These are phyloP conservation scores for Strix uralensis DNA, from an alignment of 2,113 vertebrate genomes.

Conservation along the genomic window DNA sequence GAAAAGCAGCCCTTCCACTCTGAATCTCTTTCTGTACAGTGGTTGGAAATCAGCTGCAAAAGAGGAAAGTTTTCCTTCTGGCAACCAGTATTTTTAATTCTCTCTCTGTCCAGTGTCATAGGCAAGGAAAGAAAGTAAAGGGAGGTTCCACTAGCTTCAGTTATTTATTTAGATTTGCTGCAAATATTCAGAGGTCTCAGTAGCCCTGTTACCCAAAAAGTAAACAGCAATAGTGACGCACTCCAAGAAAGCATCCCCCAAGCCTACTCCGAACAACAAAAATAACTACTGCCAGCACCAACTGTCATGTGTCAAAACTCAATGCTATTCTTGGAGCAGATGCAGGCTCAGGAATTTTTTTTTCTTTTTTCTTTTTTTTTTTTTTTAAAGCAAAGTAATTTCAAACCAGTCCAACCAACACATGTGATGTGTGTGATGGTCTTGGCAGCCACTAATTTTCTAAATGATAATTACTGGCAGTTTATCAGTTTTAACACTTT, in stretches of 20 bases:
- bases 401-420: constrained; percentile 16
- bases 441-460: constrained; percentile 27
- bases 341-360: background rate
- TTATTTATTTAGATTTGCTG: constrained; percentile 14
- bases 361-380: background rate
- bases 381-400: background rate
- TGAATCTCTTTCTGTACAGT: background rate
- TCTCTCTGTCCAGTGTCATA: background rate
- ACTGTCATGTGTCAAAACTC: constrained; percentile 52
- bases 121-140: background rate
- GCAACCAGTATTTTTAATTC: background rate
- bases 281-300: constrained; percentile 48
- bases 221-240: constrained; percentile 1
- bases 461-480: constrained; percentile 31
- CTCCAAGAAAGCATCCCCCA: constrained; percentile 26
- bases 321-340: constrained; percentile 47
- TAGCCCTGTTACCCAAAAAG: background rate
- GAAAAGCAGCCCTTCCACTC: background rate
- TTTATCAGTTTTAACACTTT: constrained; percentile 9
- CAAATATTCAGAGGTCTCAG: constrained; percentile 12
- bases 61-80: background rate
- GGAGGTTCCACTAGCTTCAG: background rate
- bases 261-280: background rate
- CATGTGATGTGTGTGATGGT: background rate
- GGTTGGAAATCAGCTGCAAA: background rate